Base-by-base conservation (phyloP, 2,888 invertebrate genomes). In the Lithophane socia region DNA sequence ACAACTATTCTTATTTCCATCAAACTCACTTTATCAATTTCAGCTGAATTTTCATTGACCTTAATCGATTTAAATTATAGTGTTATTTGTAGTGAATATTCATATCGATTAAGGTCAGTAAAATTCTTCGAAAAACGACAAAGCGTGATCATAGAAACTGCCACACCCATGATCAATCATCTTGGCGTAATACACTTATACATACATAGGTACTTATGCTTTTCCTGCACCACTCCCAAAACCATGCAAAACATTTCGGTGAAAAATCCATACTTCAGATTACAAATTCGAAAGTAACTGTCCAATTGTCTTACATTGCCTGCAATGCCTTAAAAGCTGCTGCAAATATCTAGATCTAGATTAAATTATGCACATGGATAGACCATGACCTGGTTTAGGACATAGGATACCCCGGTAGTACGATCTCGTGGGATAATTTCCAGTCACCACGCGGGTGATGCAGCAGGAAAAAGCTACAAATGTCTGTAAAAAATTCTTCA, bases 1-100 rank as follows among this genome's bases (percentile, higher is more conserved):
- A 0, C 12, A 58, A 42, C 10, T 37, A 42, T n/a, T 67, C 7
- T n/a, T 42, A n/a, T 68, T 54, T 7, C n/a, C 42, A 68, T 7
- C 16, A n/a, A 54, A 67, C 4, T 52, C 21, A 52, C 3, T n/a
- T n/a, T 16, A 58, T 63, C 16, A 70, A 56, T 71, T 80, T 47
- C 44, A 56, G 24, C 47, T 12, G 7, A 60, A 60, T 29, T 63
- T 66, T 54, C 58, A 79, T 66, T 79, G 63, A 52, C 75, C 67
- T 47, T 52, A 79, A 75, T 80, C 75, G 79, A 68, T 47, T 60
- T 80, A 67, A 63, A 67, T 52, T 13, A 49, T 54, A 74, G n/a
- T n/a, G n/a, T n/a, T n/a, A n/a, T n/a, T n/a, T n/a, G n/a, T n/a
- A n/a, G 18, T 49, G 37, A 75, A 76, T 37, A 80, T 75, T 68